Base-by-base conservation (phyloP, 2,113 vertebrate genomes). In the Sinosuthora webbiana region DNA sequence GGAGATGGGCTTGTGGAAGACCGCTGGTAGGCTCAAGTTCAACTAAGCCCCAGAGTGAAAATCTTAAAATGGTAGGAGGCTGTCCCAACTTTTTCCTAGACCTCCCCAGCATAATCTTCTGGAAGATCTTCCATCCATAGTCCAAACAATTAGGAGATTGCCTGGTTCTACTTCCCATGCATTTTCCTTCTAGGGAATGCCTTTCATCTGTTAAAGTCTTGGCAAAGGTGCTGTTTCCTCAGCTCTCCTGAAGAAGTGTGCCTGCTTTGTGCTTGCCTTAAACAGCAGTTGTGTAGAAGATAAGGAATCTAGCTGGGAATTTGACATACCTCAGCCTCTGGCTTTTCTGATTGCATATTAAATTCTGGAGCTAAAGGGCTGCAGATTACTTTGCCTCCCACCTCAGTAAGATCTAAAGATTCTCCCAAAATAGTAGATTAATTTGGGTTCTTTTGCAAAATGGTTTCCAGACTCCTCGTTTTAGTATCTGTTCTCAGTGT, bases 151-250 rank as follows among this genome's bases (percentile, higher is more conserved):
- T 81, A 79, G 42, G 50, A 57, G 77, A 65, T 77, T 85, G 31
- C 39, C 30, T 83, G 50, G 70, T 93, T 93, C 47, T 7, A n/a
- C 47, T 95, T 95, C 53, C 84, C 24, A 70, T 85, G 33, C 20
- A 6, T 94, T 97, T 94, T 28, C 15, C 37, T 75, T 68, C n/a
- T 87, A 88, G 62, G 77, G 67, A 69, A 80, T 93, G 63, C 37
- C 53, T 91, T 94, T 91, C 39, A 70, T 95, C 75, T 55, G 9
- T 55, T 83, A 47, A 70, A 88, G 56, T 74, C 35, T 80, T 97
- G 81, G 92, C 67, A 83, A 83, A 73, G 42, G 16, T 10, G 6
- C 18, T n/a, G 4, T 73, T 94, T 90, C 82, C 56, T 74, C 33
- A 52, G 39, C 52, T 74, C 17, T 39, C 31, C 49, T 81, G 35